phyloP scores from a whole-genome alignment of 2,113 vertebrate genomes.

The Podarcis muralis region DNA sequence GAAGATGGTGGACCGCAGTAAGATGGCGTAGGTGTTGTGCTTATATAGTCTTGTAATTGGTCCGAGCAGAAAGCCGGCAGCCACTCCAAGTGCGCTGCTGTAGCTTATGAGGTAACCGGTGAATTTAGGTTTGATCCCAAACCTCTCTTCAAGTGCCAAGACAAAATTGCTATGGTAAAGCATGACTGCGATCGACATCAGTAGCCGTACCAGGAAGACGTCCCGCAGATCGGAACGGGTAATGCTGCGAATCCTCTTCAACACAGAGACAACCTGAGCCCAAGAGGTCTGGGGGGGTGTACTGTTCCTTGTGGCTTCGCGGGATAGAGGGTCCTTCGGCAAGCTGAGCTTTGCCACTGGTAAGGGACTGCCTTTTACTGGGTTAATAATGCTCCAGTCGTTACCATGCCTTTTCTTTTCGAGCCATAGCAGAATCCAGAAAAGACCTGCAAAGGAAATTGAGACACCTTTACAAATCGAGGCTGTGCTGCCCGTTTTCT shows the following conservation, averaged over 20 bases:
- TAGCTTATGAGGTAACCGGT: slow-evolving; percentile 92
- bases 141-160: slow-evolving; percentile 93
- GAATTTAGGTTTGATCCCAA: slow-evolving; percentile 83
- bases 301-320: fast-evolving
- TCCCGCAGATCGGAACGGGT: slow-evolving; percentile 89
- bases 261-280: slow-evolving; percentile 74
- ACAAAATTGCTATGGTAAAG: slow-evolving; percentile 94
- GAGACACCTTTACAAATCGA: neutral
- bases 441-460: slow-evolving; percentile 77
- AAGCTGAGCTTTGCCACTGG: neutral
- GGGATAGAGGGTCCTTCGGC: neutral
- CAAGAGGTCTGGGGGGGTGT: slow-evolving; percentile 66
- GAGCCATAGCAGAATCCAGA: slow-evolving; percentile 87
- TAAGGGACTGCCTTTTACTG: neutral
- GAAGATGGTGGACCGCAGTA: slow-evolving; percentile 87
- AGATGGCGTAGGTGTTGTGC: slow-evolving; percentile 79
- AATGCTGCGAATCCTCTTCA: slow-evolving; percentile 80
- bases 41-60: slow-evolving; percentile 84
- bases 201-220: slow-evolving; percentile 86
- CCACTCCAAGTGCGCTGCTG: slow-evolving; percentile 87
- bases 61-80: slow-evolving; percentile 86
- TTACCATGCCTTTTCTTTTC: slow-evolving; percentile 59
- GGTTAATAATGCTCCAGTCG: neutral
- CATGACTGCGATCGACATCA: slow-evolving; percentile 91
- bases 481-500: neutral